These are phyloP conservation scores for Sycobia sp. DNA, from an alignment of 1,140 invertebrate genomes.

Conservation along the genomic window DNA sequence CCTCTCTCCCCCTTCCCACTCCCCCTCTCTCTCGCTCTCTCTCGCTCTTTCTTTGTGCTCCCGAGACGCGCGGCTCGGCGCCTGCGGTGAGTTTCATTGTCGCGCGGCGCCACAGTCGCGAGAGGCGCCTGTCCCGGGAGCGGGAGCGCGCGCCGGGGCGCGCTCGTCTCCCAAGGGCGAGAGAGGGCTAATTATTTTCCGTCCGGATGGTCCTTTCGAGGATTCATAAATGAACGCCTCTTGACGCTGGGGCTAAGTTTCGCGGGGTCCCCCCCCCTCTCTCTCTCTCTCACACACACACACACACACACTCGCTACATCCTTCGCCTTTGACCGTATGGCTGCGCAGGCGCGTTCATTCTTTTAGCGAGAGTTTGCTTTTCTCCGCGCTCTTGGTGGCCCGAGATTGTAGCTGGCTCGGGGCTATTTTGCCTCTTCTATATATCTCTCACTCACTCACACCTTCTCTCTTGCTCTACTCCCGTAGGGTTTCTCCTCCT, in stretches of 20 bases:
- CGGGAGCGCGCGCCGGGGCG: too few relatives aligned
- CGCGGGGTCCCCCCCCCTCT: background rate
- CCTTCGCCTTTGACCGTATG: background rate
- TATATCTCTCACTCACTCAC: too few relatives aligned
- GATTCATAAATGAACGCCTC: slow-evolving; percentile 4
- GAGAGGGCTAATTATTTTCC: slow-evolving; percentile 19
- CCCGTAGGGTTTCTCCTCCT: too few relatives aligned
- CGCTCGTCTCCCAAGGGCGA: background rate
- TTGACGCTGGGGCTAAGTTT: too few relatives aligned
- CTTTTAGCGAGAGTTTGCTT: background rate
- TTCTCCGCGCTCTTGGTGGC: background rate
- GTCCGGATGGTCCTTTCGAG: slow-evolving; percentile 16
- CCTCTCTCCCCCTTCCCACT: background rate
- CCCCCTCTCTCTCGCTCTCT: background rate
- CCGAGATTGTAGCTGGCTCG: too few relatives aligned
- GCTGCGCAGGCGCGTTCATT: background rate
- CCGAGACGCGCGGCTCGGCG: background rate
- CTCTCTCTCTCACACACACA: background rate
- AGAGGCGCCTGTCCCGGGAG: too few relatives aligned
- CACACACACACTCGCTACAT: too few relatives aligned
- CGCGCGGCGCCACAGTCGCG: too few relatives aligned
- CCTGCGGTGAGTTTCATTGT: background rate
- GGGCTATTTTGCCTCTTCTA: too few relatives aligned
- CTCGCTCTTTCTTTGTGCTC: background rate
- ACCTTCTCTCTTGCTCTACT: too few relatives aligned